Conservation (phyloP, 2,888 invertebrate genomes). For the Meliscaeva auricollis region DNA sequence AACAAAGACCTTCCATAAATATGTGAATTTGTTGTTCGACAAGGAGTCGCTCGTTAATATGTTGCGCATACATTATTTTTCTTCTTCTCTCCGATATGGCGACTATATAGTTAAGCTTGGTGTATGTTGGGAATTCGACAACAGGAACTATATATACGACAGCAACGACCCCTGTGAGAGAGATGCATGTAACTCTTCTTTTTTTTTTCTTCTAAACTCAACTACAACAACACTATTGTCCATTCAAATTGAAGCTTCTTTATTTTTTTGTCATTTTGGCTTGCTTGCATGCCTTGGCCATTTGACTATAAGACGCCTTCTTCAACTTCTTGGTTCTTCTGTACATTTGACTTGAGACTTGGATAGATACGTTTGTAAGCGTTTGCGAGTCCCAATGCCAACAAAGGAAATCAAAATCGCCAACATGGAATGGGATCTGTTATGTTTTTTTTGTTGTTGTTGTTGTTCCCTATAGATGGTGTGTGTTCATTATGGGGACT, state of each 20-base stretch:
- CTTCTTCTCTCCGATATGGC: neutral
- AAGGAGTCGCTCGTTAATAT: conserved; percentile 75
- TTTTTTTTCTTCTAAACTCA: no score
- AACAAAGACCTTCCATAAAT: conserved; percentile 74
- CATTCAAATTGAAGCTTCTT: conserved; percentile 56
- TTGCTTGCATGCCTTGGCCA: conserved; percentile 61
- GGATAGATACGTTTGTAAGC: conserved; percentile 35
- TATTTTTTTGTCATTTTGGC: conserved; percentile 23
- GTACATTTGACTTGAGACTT: conserved; percentile 27
- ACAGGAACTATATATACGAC: conserved; percentile 27
- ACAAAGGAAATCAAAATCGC: conserved; percentile 76
- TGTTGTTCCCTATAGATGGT: conserved; percentile 19
- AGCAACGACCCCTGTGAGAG: conserved; percentile 51
- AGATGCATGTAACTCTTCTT: conserved; percentile 53
- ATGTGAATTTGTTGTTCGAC: conserved; percentile 76
- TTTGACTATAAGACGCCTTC: conserved; percentile 67
- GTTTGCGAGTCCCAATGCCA: conserved; percentile 29
- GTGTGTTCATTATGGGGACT: conserved; percentile 72
- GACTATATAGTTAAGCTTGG: conserved; percentile 20
- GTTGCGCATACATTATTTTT: conserved; percentile 74
- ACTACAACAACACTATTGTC: conserved; percentile 64
- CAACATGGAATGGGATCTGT: conserved; percentile 70
- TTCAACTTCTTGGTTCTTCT: conserved; percentile 49
- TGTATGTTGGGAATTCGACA: conserved; percentile 58
- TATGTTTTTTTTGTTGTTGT: conserved; percentile 4